These are phyloP conservation scores for Phyllotreta cruciferae DNA, from an alignment of 2,888 invertebrate genomes.

Conservation along the genomic window DNA sequence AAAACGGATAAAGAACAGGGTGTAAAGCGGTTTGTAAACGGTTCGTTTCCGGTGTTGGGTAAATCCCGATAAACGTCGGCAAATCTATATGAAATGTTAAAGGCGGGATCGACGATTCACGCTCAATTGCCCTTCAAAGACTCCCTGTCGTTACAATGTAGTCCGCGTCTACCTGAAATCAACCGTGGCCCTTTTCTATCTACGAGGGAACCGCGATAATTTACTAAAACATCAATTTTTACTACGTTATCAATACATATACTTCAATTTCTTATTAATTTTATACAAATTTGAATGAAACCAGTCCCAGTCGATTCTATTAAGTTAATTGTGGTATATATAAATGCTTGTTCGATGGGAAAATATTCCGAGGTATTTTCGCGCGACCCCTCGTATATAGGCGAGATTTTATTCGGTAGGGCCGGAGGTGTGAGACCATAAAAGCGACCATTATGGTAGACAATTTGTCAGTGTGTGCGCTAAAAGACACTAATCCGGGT, in stretches of 20 bases:
- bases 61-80: constrained; percentile 55
- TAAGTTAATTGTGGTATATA: too few relatives aligned
- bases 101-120: constrained; percentile 55
- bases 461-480: constrained; percentile 53
- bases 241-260: too few relatives aligned
- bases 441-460: constrained; percentile 48
- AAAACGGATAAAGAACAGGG: constrained; percentile 32
- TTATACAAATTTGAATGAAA: too few relatives aligned
- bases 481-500: constrained; percentile 47
- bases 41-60: constrained; percentile 52
- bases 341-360: neutral
- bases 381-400: neutral
- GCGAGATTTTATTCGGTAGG: constrained; percentile 23
- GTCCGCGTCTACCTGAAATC: constrained; percentile 22
- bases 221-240: too few relatives aligned
- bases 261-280: too few relatives aligned
- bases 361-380: neutral
- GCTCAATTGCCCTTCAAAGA: constrained; percentile 58
- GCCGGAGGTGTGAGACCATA: constrained; percentile 53
- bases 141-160: constrained; percentile 37
- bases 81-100: constrained; percentile 60
- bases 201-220: too few relatives aligned
- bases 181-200: neutral
- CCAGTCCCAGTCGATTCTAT: too few relatives aligned
- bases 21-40: constrained; percentile 35